Evolutionary conservation across 2,888 invertebrate species (phyloP), one percentile per base, ranked within the genome.

Genomic region (Sinelater perroti): DNA sequence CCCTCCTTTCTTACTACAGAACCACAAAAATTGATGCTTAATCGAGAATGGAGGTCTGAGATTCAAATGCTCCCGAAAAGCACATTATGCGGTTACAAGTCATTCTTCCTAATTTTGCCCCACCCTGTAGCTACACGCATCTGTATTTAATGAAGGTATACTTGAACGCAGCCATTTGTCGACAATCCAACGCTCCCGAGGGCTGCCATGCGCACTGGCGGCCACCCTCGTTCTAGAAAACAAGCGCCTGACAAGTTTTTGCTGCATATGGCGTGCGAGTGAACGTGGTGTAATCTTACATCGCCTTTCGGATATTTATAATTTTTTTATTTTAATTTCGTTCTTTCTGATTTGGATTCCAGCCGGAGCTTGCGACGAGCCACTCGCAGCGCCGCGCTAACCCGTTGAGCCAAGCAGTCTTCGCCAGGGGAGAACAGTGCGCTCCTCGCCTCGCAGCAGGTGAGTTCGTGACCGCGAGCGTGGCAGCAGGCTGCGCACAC

Each of bases 281-380:
- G 35, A 47, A 47, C 47, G 47, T 47, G 47, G 47, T 47, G 47
- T 47, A 35, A 33, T 47, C 35, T 47, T 47, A 13, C 18, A 47
- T 47, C 47, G 35, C 47, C 11, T 47, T 4, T 13, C n/a, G 11
- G n/a, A 28, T n/a, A 30, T 1, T 8, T 46, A 1, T 4, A 4
- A n/a, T 7, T 31, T 46, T 46, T 31, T n/a, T 18, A 31, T 11
- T 46, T 46, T 31, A 2, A 17, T 46, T 46, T 18, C 11, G 8
- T 16, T 6, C 8, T 30, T 46, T 18, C 31, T 24, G 8, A 24
- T 6, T 24, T 24, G 5, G 5, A 28, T n/a, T 28, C 28, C 10
- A 28, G 28, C 5, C n/a, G 24, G 7, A 24, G n/a, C n/a, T n/a
- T n/a, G n/a, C n/a, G n/a, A n/a, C n/a, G n/a, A n/a, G n/a, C n/a